phyloP scores from a whole-genome alignment of 2,113 vertebrate genomes.

The Nothocercus julius region DNA sequence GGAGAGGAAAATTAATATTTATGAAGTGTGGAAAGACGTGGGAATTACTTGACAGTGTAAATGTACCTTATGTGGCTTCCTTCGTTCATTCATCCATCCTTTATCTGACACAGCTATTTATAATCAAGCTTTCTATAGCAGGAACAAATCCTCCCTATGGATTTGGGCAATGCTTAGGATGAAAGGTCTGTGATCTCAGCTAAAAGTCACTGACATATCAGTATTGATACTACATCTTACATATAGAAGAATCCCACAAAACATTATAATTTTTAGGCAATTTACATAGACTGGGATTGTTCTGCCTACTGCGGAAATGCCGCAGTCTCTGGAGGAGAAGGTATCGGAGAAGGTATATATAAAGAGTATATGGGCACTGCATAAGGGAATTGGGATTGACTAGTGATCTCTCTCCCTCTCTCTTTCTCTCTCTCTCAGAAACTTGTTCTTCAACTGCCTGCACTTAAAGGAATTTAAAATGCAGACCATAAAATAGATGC shows the following conservation, averaged over 20 bases:
- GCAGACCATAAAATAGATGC: slow-evolving; percentile 52
- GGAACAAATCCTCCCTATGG: slow-evolving; percentile 1
- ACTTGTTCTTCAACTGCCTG: slow-evolving; percentile 52
- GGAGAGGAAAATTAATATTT: background rate
- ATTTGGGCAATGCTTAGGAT: background rate
- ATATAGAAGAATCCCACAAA: background rate
- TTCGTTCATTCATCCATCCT: background rate
- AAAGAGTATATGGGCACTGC: background rate
- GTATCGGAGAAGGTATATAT: slow-evolving; percentile 7
- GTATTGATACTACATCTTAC: background rate
- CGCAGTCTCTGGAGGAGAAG: background rate
- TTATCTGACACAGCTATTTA: background rate
- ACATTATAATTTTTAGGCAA: background rate
- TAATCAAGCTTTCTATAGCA: background rate
- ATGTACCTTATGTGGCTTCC: background rate
- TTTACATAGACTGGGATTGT: background rate
- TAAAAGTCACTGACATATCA: slow-evolving; percentile 4
- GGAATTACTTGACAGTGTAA: background rate
- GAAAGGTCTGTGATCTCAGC: slow-evolving; percentile 11
- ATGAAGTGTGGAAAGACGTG: background rate
- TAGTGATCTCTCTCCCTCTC: background rate
- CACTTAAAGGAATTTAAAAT: slow-evolving; percentile 68
- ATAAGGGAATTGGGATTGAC: slow-evolving; percentile 47
- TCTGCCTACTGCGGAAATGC: slow-evolving; percentile 31
- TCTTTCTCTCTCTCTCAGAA: background rate